Conservation (phyloP, 2,113 vertebrate species). For the Notechis scutatus region DNA sequence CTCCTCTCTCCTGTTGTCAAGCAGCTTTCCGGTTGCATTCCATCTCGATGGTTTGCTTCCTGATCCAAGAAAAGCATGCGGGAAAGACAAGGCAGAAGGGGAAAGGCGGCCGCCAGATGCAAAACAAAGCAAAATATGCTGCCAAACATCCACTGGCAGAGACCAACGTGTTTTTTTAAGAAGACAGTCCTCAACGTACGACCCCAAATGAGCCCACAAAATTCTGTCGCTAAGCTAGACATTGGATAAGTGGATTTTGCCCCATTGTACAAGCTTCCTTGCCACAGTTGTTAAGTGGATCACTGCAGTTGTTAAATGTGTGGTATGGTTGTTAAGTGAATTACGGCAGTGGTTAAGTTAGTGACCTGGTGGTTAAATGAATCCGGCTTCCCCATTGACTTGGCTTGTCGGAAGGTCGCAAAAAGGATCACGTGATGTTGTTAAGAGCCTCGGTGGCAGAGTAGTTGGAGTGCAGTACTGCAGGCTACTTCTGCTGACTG, state of each 20-base stretch:
- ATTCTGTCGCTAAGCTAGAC: background rate
- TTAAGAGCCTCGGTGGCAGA: too few species aligned
- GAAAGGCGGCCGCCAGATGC: background rate
- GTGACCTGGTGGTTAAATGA: too few species aligned
- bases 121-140: conserved; percentile 22
- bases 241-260: background rate
- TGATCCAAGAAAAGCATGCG: conserved; percentile 6
- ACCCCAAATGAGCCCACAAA: too few species aligned
- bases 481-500: too few species aligned
- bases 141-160: conserved; percentile 23
- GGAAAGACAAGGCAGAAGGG: conserved; percentile 21
- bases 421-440: too few species aligned
- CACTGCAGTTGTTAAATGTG: too few species aligned
- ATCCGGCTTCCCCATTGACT: too few species aligned
- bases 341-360: too few species aligned
- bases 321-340: too few species aligned
- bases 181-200: background rate
- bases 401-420: too few species aligned
- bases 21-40: background rate
- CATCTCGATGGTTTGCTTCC: conserved; percentile 7
- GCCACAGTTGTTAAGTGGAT: background rate
- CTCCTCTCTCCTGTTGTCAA: conserved; percentile 1
- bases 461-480: too few species aligned
- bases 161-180: conserved; percentile 50
- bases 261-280: background rate